Base-by-base conservation (phyloP, 2,888 invertebrate genomes). In the Cryptus viduatorius region DNA sequence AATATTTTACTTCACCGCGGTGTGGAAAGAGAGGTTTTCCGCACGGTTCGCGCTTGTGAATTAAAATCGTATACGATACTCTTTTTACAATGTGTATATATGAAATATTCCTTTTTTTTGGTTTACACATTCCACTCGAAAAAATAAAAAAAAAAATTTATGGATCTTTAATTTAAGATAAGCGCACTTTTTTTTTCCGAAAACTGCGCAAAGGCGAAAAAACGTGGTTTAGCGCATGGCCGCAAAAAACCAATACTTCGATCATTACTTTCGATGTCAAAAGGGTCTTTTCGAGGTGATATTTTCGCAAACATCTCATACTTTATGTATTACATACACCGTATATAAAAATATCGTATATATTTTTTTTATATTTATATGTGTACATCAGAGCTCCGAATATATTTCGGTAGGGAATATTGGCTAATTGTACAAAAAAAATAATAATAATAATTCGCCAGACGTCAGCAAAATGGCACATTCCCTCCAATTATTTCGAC, bases 401-500 rank as follows among this genome's bases (percentile, higher is more conserved):
- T 12, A 8, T 24, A 1, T 42, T 50, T 50, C n/a, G 16, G n/a
- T 14, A 7, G 12, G 29, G 16, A 24, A 72, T 44, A 10, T 16
- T 19, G 7, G 44, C 56, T 61, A 82, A 81, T 75, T 78, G 53
- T 53, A 53, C 37, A 7, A 50, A 78, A 77, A 76, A 79, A 81
- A 56, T n/a, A n/a, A n/a, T n/a, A 24, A 24, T 24, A 24, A 24
- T 24, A 24, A 24, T 24, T 24, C 46, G 48, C 19, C 10, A 65
- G 50, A 48, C 29, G 56, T 69, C 59, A 59, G 56, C 14, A 42
- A 48, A 67, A 65, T 10, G 14, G 24, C 81, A 31, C 59, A 79
- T 69, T 53, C 69, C 29, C 61, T 42, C 65, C 71, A 78, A 83
- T 86, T 86, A 83, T 83, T 83, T 85, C 75, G 64, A 65, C 83